Base-by-base conservation (phyloP, 2,888 invertebrate genomes). In the Hypena proboscidalis region DNA sequence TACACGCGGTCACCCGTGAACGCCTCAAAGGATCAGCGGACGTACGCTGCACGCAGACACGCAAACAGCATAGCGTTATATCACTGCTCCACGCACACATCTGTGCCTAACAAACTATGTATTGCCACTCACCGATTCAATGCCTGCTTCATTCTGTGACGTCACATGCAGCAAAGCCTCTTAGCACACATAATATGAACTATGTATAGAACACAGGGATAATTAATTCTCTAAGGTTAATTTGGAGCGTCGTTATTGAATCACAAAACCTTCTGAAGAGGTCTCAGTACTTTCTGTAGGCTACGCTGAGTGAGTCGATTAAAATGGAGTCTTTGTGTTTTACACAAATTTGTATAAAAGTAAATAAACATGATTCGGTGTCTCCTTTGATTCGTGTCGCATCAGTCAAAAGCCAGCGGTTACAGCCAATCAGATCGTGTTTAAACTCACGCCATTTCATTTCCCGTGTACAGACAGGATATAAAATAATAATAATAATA, bases 381-480 rank as follows among this genome's bases (percentile, higher is more conserved):
- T 23, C n/a, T 35, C 34, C 19, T 25, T 22, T 22, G 31, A 14
- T 31, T 33, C 25, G 27, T 47, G 38, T 38, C 25, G 22, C 31
- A 56, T 56, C 43, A 43, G 40, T 44, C 52, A 52, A 52, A 57
- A 35, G 56, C 22, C 26, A 23, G 35, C 29, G 40, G 38, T 19
- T 11, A 9, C 35, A 38, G 26, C 40, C 37, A 56, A 55, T 56
- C 52, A 55, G 40, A 51, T 52, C 22, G 21, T 17, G 45, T 50
- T 32, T 45, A 39, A n/a, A n/a, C n/a, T n/a, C n/a, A n/a, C n/a
- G n/a, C n/a, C n/a, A n/a, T n/a, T n/a, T n/a, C n/a, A n/a, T n/a
- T n/a, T n/a, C n/a, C n/a, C n/a, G n/a, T n/a, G n/a, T n/a, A n/a
- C n/a, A n/a, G n/a, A n/a, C n/a, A n/a, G n/a, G n/a, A n/a, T n/a